A percentile compares a stretch with the other conserved stretches of the same genome.
phyloP scores from a whole-genome alignment of 64 coral and sea anemone genomes.

The Montipora sp. region DNA sequence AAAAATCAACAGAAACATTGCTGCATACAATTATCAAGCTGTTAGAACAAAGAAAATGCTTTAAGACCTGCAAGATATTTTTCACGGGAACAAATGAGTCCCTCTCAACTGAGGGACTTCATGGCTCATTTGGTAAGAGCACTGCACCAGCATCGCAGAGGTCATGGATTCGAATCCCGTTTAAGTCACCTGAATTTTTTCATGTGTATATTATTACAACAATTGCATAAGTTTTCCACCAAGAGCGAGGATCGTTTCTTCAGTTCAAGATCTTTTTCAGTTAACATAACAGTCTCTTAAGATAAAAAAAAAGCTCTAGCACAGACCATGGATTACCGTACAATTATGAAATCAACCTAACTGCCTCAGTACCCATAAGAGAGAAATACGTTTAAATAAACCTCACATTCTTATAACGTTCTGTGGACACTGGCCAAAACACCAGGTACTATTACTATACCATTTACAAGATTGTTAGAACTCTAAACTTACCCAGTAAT shows the following conservation, averaged over 20 bases:
- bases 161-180: neutral
- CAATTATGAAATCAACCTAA: neutral
- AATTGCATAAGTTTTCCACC: neutral
- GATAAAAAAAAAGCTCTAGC: neutral
- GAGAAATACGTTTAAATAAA: neutral
- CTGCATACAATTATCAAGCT: neutral
- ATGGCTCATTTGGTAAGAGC: neutral
- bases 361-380: neutral
- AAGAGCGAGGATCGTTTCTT: neutral
- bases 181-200: neutral
- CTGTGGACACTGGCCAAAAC: neutral
- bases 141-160: neutral
- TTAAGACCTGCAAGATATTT: neutral
- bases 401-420: neutral
- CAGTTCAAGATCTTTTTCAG: neutral
- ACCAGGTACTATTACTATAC: neutral
- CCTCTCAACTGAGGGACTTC: neutral
- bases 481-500: conserved; percentile 36
- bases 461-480: conserved; percentile 10
- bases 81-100: neutral
- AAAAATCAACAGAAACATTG: neutral
- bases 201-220: neutral
- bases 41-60: neutral
- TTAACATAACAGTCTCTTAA: neutral
- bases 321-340: neutral